phyloP scores from a whole-genome alignment of 2,797 vertebrate species.

The Spea hammondii region DNA sequence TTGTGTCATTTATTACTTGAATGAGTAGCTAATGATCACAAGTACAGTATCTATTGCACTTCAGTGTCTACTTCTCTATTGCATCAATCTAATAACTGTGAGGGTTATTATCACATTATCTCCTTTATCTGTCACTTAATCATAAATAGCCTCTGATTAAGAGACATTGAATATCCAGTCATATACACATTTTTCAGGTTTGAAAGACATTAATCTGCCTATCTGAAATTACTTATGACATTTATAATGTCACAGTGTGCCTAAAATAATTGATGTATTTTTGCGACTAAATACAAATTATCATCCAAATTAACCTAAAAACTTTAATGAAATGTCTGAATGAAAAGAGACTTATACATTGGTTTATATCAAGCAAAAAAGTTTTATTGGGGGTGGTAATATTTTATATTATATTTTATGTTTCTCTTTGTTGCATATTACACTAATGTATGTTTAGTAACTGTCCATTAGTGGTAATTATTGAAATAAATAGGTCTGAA shows the following conservation, averaged over 20 bases:
- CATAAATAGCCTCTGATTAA: background rate
- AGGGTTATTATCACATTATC: background rate
- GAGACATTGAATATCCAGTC: background rate
- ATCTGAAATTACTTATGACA: background rate
- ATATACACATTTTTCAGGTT: background rate
- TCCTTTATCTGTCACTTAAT: background rate
- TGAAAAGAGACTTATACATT: too few species aligned
- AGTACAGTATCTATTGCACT: background rate
- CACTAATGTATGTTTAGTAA: too few species aligned
- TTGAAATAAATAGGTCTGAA: too few species aligned
- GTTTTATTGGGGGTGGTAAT: too few species aligned
- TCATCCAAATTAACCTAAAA: too few species aligned
- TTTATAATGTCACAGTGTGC: background rate
- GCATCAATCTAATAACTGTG: background rate
- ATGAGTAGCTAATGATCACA: conserved; percentile 1
- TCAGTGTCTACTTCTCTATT: background rate
- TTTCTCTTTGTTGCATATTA: too few species aligned
- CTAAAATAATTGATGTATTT: background rate
- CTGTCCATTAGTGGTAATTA: too few species aligned
- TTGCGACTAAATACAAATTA: too few species aligned
- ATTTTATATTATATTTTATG: too few species aligned
- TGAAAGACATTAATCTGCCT: conserved; percentile 9
- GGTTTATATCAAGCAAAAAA: too few species aligned
- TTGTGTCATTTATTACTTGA: background rate
- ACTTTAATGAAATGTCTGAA: too few species aligned